These are phyloP conservation scores for Rhagonycha lutea DNA, from an alignment of 2,888 invertebrate species.

Conservation along the genomic window DNA sequence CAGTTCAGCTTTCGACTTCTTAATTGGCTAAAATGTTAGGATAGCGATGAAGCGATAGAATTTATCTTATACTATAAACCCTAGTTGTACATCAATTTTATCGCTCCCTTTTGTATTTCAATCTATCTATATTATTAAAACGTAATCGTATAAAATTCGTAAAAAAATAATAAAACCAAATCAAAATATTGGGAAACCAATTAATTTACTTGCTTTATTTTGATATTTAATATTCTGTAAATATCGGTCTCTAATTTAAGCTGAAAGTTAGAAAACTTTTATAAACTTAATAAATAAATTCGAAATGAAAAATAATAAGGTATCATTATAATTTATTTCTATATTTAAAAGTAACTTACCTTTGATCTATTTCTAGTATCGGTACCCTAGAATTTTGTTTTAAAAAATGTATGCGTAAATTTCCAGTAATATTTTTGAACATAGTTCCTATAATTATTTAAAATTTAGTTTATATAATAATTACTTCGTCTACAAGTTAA, in stretches of 20 bases:
- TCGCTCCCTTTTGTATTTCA: slow-evolving; percentile 28
- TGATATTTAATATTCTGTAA: neutral
- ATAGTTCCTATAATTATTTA: neutral
- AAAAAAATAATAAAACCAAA: neutral
- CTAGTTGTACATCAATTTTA: slow-evolving; percentile 32
- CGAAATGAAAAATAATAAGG: neutral
- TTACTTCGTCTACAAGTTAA: neutral
- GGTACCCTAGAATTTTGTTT: neutral
- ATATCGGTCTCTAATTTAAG: neutral
- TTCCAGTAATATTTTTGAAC: neutral
- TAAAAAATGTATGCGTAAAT: neutral
- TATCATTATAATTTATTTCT: neutral
- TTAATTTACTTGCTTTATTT: neutral
- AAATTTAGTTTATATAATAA: neutral
- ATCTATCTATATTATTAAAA: slow-evolving; percentile 25
- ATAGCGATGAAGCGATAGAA: slow-evolving; percentile 32
- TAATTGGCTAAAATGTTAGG: slow-evolving; percentile 33
- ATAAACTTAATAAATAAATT: neutral
- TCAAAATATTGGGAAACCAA: neutral
- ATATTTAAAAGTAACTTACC: neutral
- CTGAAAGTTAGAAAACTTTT: neutral
- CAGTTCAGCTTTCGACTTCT: slow-evolving; percentile 29
- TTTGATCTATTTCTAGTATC: neutral
- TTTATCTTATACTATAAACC: slow-evolving; percentile 26
- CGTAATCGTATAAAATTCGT: slow-evolving; percentile 5